These are phyloP conservation scores for Heliconius congener DNA, from an alignment of 1,140 invertebrate species.

Conservation along the genomic window DNA sequence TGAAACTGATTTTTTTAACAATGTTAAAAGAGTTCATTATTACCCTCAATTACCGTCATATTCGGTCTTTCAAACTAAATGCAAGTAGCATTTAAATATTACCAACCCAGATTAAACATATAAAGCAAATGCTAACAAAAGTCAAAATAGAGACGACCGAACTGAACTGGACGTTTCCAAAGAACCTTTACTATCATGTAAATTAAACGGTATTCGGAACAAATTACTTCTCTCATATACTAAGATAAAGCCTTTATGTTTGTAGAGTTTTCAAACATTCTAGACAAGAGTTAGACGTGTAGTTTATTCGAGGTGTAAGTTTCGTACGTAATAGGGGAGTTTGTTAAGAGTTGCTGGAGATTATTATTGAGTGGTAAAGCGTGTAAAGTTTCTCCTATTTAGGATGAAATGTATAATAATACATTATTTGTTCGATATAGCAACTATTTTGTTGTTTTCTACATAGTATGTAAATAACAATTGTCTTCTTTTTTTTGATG, in stretches of 20 bases:
- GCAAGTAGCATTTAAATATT: background rate
- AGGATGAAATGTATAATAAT: background rate
- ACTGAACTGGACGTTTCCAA: conserved; percentile 36
- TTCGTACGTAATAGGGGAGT: conserved; percentile 65
- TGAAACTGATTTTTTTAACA: no score
- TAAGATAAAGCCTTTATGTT: conserved; percentile 62
- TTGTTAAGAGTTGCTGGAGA: conserved; percentile 54
- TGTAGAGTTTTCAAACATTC: conserved; percentile 66
- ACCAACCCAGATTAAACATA: background rate
- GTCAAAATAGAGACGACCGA: conserved; percentile 7
- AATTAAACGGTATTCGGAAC: conserved; percentile 62
- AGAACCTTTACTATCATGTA: conserved; percentile 60
- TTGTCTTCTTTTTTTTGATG: no score
- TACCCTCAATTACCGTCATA: no score
- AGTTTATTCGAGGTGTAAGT: conserved; percentile 67
- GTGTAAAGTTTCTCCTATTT: conserved; percentile 33
- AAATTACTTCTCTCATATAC: conserved; percentile 60
- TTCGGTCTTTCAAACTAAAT: no score
- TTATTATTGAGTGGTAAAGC: conserved; percentile 58
- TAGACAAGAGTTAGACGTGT: conserved; percentile 58
- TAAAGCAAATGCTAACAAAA: conserved; percentile 37
- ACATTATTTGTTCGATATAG: background rate
- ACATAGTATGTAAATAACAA: no score
- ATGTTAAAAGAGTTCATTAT: background rate
- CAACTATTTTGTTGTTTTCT: background rate